Base-by-base conservation (phyloP, 2,113 vertebrate genomes). In the Callospermophilus lateralis region DNA sequence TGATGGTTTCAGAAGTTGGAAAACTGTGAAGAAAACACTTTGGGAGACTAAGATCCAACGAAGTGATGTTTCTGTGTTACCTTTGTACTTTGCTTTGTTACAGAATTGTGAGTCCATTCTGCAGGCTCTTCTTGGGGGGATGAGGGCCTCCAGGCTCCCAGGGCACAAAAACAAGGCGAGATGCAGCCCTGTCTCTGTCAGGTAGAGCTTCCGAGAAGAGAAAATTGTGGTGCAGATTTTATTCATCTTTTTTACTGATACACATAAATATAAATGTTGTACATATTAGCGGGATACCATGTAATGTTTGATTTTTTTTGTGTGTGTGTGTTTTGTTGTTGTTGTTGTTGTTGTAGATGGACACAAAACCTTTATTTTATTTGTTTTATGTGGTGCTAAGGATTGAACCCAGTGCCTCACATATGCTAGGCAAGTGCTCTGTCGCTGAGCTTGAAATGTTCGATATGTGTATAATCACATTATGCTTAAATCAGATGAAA, bases 11-110 rank as follows among this genome's bases (percentile, higher is more conserved):
- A 37, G 67, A 96, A 48, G 39, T 63, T 78, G 30, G 94, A 83
- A 94, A 83, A 61, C 78, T 72, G 86, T 63, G 88, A 95, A 74
- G 93, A 73, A 74, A 92, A 85, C 48, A 68, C 73, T 17, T 1
- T 77, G 81, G 42, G 42, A 61, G 42, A 55, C 24, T 34, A 39
- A 48, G 19, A 73, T 42, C 68, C 1, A 0, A 37, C 39, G 79
- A 51, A 15, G 65, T 22, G 45, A 1, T 32, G 42, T 53, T 80
- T 70, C 28, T 2, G 6, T n/a, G 12, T 84, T 63, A 61, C 84
- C 48, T 89, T 81, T 63, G 48, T 39, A 67, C 89, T 88, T 84
- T 22, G 37, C 81, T 94, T 93, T 68, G 68, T 89, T 74, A 65
- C 34, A 34, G 34, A 92, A 42, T n/a, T 61, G 28, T 30, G 67